Percentiles rank a stretch among this genome's conserved stretches.
phyloP scores from a whole-genome alignment of 2,113 vertebrate species.

The Turnix velox region DNA sequence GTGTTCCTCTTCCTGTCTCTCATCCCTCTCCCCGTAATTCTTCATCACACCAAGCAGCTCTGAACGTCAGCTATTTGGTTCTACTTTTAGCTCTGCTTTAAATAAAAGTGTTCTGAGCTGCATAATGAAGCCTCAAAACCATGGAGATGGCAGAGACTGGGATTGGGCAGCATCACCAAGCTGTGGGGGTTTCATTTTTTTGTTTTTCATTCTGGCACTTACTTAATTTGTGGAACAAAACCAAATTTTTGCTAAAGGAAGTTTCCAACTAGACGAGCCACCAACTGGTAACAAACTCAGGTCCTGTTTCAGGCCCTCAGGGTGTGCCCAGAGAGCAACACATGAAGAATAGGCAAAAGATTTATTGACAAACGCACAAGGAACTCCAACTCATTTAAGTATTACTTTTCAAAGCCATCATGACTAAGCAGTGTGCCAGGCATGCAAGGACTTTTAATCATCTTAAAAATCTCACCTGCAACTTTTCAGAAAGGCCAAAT shows the following conservation, averaged over 20 bases:
- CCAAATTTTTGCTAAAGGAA: background rate
- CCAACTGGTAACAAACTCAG: background rate
- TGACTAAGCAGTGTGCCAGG: background rate
- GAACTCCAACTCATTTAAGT: background rate
- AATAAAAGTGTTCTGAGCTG: slow-evolving; percentile 45
- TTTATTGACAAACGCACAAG: background rate
- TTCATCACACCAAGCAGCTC: background rate
- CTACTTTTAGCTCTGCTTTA: slow-evolving; percentile 50
- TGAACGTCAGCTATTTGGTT: slow-evolving; percentile 16
- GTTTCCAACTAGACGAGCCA: background rate
- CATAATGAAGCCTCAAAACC: slow-evolving; percentile 30
- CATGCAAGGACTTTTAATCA: background rate
- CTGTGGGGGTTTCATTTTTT: background rate
- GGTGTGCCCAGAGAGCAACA: background rate
- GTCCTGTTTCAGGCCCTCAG: background rate
- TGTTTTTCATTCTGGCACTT: background rate
- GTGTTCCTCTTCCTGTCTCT: background rate
- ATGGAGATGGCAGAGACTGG: slow-evolving; percentile 28
- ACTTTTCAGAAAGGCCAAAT: background rate
- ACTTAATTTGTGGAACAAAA: background rate
- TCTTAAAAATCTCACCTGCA: background rate
- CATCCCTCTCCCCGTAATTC: background rate
- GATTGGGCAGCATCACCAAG: background rate
- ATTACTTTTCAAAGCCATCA: background rate
- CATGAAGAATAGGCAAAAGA: background rate